A percentile compares a stretch with the other conserved stretches of the same genome.
Evolutionary conservation across 2,113 vertebrate species (phyloP).

Genomic region (Oncorhynchus mykiss): DNA sequence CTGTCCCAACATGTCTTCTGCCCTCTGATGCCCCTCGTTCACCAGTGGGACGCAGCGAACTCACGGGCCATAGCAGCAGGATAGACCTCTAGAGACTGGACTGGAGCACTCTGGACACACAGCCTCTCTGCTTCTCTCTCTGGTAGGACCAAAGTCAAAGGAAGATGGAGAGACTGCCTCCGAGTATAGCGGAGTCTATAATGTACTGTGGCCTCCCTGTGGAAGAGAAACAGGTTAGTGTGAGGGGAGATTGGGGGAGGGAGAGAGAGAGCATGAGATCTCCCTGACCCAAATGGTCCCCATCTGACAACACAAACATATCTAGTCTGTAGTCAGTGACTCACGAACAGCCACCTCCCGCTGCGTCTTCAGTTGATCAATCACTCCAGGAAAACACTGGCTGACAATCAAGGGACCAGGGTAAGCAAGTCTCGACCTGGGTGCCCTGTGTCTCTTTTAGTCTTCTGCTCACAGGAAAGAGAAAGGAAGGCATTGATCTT

Average conservation of each 20-base stretch:
- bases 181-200: conserved; percentile 6
- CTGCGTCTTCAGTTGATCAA: conserved; percentile 61
- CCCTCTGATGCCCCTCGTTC: conserved; percentile 65
- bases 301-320: conserved; percentile 45
- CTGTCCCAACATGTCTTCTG: conserved; percentile 97
- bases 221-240: conserved; percentile 40
- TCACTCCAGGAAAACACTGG: conserved; percentile 55
- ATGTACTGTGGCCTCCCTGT: conserved; percentile 22
- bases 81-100: background rate
- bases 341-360: conserved; percentile 30
- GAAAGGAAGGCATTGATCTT: conserved; percentile 68
- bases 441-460: conserved; percentile 47
- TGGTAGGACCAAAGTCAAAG: conserved; percentile 2
- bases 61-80: conserved; percentile 58
- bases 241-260: conserved; percentile 3
- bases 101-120: background rate
- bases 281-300: conserved; percentile 42
- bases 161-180: conserved; percentile 12
- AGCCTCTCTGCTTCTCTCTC: background rate
- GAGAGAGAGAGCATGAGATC: conserved; percentile 49
- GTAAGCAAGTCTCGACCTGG: conserved; percentile 54
- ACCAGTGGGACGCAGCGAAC: conserved; percentile 46
- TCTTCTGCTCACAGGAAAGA: conserved; percentile 58
- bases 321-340: conserved; percentile 37
- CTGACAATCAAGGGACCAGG: conserved; percentile 57